A percentile compares a stretch with the other conserved stretches of the same genome.
These are phyloP conservation scores for Stenodera caucasica DNA, from an alignment of 2,888 invertebrate genomes.

Conservation along the genomic window DNA sequence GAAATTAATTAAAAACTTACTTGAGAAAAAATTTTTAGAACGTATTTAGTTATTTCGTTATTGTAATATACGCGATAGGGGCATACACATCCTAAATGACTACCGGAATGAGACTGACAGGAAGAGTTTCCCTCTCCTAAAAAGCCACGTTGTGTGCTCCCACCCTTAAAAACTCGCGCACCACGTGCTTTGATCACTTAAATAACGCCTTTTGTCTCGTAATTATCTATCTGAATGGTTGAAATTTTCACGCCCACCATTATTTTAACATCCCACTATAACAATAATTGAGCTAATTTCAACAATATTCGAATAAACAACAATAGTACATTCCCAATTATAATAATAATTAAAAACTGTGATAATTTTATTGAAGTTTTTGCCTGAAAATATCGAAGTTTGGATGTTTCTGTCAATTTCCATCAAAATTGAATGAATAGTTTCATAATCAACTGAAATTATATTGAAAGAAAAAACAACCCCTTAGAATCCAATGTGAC, in stretches of 20 bases:
- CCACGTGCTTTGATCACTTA: conserved; percentile 47
- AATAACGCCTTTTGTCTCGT: conserved; percentile 32
- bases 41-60: conserved; percentile 12
- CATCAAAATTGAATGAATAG: too few species aligned
- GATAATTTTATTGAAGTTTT: too few species aligned
- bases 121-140: conserved; percentile 39
- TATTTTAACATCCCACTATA: background rate
- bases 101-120: conserved; percentile 50
- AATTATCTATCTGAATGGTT: background rate
- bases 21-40: conserved; percentile 9
- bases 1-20: conserved; percentile 9
- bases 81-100: conserved; percentile 39
- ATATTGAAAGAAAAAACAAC: too few species aligned
- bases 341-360: too few species aligned
- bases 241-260: background rate
- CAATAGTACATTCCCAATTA: too few species aligned
- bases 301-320: too few species aligned
- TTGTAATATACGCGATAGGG: conserved; percentile 29
- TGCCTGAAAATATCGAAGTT: too few species aligned
- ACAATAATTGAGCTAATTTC: too few species aligned
- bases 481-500: too few species aligned
- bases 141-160: conserved; percentile 46
- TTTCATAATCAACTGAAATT: too few species aligned
- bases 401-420: too few species aligned
- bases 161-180: conserved; percentile 51